phyloP scores from a whole-genome alignment of 2,113 vertebrate genomes.

The Alosa alosa region DNA sequence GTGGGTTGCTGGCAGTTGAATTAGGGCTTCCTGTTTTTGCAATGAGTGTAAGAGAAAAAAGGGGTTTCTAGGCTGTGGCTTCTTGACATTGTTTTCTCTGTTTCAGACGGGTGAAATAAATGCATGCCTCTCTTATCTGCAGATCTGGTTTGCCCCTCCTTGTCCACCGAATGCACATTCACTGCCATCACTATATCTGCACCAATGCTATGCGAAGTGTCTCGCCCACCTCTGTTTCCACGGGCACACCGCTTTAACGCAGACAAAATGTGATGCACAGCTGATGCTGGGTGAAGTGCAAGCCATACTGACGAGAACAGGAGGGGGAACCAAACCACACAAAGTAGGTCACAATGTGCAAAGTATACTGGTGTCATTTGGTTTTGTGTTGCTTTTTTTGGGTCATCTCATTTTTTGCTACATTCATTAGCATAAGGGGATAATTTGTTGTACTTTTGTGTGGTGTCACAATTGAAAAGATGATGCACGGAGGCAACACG shows the following conservation, averaged over 20 bases:
- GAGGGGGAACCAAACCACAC: slow-evolving; percentile 59
- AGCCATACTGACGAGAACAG: slow-evolving; percentile 51
- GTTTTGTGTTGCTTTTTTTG: slow-evolving; percentile 49
- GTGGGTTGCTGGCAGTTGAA: slow-evolving; percentile 64
- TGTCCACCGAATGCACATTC: slow-evolving; percentile 43
- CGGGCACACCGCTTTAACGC: not conserved
- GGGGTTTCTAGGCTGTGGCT: slow-evolving; percentile 78
- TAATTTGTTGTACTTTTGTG: not conserved
- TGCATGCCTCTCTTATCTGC: slow-evolving; percentile 44
- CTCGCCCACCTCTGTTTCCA: not conserved
- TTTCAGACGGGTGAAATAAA: slow-evolving; percentile 53
- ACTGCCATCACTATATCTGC: slow-evolving; percentile 49
- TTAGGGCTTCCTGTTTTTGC: slow-evolving; percentile 77
- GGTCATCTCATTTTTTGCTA: slow-evolving; percentile 61
- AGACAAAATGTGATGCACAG: not conserved
- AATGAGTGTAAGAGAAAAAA: slow-evolving; percentile 60
- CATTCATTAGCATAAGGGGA: slow-evolving; percentile 52
- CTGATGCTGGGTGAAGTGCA: slow-evolving; percentile 13
- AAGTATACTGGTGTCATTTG: slow-evolving; percentile 52
- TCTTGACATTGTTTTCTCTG: slow-evolving; percentile 37
- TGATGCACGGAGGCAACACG: slow-evolving; percentile 11
- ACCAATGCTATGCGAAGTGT: not conserved
- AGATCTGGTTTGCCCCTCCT: not conserved
- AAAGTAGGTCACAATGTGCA: slow-evolving; percentile 73
- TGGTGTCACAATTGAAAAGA: not conserved